Evolutionary conservation across 2,888 invertebrate species (phyloP).

Genomic region (Galeruca laticollis): DNA sequence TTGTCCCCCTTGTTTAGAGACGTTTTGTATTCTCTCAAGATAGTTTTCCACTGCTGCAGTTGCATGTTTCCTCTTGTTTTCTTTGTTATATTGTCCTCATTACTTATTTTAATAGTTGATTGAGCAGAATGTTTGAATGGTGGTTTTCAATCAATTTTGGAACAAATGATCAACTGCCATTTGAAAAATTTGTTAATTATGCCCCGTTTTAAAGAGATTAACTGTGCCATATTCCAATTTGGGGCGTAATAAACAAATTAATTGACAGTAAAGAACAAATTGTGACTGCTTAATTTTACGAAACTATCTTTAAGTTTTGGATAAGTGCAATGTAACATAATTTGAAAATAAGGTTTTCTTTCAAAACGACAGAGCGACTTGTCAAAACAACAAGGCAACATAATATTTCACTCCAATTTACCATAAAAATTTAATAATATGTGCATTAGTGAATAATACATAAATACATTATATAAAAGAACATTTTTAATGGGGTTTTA

Average conservation of each 20-base stretch:
- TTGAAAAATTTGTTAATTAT: conserved; percentile 38
- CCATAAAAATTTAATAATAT: neutral
- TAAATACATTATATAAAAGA: too few relatives aligned
- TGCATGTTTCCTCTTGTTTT: too few relatives aligned
- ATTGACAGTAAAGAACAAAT: conserved; percentile 48
- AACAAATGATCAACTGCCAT: conserved; percentile 39
- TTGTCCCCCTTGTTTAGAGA: too few relatives aligned
- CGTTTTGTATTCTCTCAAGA: too few relatives aligned
- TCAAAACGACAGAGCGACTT: neutral
- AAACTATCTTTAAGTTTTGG: conserved; percentile 60
- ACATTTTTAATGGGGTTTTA: too few relatives aligned
- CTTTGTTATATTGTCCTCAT: neutral
- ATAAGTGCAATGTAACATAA: conserved; percentile 66
- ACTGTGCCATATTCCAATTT: conserved; percentile 58
- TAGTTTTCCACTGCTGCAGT: too few relatives aligned
- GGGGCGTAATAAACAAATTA: conserved; percentile 47
- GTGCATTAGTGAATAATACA: too few relatives aligned
- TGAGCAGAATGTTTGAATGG: conserved; percentile 26
- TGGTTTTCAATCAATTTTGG: conserved; percentile 19
- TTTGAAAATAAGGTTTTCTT: conserved; percentile 35
- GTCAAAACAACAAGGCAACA: neutral
- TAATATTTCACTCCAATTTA: neutral
- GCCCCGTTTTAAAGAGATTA: conserved; percentile 54
- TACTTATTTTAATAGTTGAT: neutral
- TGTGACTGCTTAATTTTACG: conserved; percentile 64